Percentiles rank a stretch among this genome's conserved stretches.
Evolutionary conservation across 2,113 vertebrate genomes (phyloP).

Genomic region (Micromys minutus): DNA sequence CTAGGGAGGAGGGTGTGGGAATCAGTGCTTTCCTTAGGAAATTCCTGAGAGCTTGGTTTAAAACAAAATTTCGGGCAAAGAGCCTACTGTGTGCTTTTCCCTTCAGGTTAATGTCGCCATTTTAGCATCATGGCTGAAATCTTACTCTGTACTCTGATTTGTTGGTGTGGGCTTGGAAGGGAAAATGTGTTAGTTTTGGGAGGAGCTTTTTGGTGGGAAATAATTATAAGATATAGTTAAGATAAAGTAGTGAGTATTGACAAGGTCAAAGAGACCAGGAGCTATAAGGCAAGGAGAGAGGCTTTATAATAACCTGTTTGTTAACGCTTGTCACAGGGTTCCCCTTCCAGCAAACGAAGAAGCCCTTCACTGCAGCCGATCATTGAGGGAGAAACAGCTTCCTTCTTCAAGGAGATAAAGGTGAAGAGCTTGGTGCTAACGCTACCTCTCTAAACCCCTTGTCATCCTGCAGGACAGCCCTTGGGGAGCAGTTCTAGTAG

Average conservation of each 20-base stretch:
- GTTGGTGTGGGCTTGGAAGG: neutral
- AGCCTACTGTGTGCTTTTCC: neutral
- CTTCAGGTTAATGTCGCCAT: neutral
- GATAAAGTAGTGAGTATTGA: neutral
- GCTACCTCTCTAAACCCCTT: constrained; percentile 79
- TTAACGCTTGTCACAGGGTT: constrained; percentile 94
- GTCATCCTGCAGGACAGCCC: constrained; percentile 26
- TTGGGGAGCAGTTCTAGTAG: constrained; percentile 81
- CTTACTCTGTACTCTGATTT: neutral
- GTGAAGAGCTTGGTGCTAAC: constrained; percentile 89
- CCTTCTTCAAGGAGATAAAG: constrained; percentile 99
- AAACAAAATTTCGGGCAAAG: neutral
- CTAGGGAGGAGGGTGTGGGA: rapidly evolving
- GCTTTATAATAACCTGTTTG: constrained; percentile 88
- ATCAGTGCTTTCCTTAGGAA: neutral
- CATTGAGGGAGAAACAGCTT: constrained; percentile 98
- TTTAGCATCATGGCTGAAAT: neutral
- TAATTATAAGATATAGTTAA: neutral
- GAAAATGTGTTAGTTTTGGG: neutral
- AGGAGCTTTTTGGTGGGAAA: neutral
- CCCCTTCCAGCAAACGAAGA: constrained; percentile 99
- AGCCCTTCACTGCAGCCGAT: constrained; percentile 99
- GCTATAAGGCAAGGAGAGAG: constrained; percentile 68
- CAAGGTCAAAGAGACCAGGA: neutral
- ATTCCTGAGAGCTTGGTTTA: neutral